Conservation (phyloP, 92 coral and sea anemone genomes). For the Meandrina meandrites region DNA sequence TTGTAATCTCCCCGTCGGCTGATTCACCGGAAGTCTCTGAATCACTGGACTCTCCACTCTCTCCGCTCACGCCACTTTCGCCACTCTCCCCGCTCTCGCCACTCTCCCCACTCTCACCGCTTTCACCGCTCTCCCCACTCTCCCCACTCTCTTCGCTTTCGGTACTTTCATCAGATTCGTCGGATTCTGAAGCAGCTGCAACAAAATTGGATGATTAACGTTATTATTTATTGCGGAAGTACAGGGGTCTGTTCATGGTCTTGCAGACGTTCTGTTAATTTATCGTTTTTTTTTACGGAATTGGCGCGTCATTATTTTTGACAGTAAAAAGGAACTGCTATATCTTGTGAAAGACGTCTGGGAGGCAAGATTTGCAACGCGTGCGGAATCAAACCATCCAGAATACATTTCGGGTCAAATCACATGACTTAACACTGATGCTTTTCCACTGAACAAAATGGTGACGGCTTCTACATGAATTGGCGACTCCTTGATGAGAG, state of each 20-base stretch:
- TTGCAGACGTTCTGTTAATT: too few relatives aligned
- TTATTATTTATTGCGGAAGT: not conserved
- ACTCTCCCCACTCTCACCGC: slow-evolving; percentile 16
- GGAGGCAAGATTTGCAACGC: too few relatives aligned
- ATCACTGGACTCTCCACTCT: slow-evolving; percentile 36
- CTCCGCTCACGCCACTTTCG: slow-evolving; percentile 40
- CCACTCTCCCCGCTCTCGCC: slow-evolving; percentile 36
- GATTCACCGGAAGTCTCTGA: slow-evolving; percentile 37
- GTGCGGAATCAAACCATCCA: not conserved
- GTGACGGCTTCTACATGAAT: not conserved
- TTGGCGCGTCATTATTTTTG: not conserved
- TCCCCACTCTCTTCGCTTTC: slow-evolving; percentile 52
- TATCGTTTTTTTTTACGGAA: too few relatives aligned
- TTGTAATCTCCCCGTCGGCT: slow-evolving; percentile 19
- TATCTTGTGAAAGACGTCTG: not conserved
- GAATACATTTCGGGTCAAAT: not conserved
- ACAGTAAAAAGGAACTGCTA: too few relatives aligned
- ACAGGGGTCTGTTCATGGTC: too few relatives aligned
- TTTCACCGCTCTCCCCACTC: not conserved
- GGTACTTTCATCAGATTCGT: slow-evolving; percentile 23
- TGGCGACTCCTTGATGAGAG: too few relatives aligned
- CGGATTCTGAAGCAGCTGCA: slow-evolving; percentile 11
- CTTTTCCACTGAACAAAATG: not conserved
- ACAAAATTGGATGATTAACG: not conserved
- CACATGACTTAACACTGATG: not conserved